Conservation (phyloP, 2,888 invertebrate genomes). For the Eristalinus sepulchralis region DNA sequence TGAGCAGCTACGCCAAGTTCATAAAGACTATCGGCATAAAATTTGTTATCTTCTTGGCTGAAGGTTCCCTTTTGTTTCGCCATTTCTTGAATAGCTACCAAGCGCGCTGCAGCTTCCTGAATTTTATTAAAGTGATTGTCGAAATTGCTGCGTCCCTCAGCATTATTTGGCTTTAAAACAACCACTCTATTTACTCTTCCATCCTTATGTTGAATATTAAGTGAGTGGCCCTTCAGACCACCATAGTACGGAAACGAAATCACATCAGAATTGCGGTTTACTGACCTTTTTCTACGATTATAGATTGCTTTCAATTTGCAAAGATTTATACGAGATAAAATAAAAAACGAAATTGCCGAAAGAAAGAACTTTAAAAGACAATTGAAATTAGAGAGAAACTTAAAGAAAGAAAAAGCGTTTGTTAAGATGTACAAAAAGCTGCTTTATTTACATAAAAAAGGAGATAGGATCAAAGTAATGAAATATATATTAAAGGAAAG, state of each 20-base stretch:
- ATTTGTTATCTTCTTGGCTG: conserved; percentile 82
- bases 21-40: conserved; percentile 83
- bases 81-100: conserved; percentile 84
- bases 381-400: background rate
- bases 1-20: conserved; percentile 83
- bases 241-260: conserved; percentile 86
- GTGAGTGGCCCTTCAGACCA: conserved; percentile 86
- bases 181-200: conserved; percentile 72
- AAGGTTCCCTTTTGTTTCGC: conserved; percentile 84
- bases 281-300: conserved; percentile 53
- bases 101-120: conserved; percentile 83
- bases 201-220: conserved; percentile 77
- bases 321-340: conserved; percentile 10
- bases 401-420: conserved; percentile 20
- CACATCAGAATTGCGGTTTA: conserved; percentile 39
- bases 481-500: conserved; percentile 10
- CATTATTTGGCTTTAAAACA: conserved; percentile 42
- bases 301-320: conserved; percentile 50
- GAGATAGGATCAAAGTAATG: conserved; percentile 62
- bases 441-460: conserved; percentile 51
- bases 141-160: conserved; percentile 76
- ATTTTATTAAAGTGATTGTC: conserved; percentile 83
- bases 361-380: background rate
- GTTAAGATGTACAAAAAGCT: conserved; percentile 9
- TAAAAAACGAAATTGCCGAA: background rate